Evolutionary conservation across 1,140 invertebrate genomes (phyloP).

Genomic region (Octopus bimaculoides): DNA sequence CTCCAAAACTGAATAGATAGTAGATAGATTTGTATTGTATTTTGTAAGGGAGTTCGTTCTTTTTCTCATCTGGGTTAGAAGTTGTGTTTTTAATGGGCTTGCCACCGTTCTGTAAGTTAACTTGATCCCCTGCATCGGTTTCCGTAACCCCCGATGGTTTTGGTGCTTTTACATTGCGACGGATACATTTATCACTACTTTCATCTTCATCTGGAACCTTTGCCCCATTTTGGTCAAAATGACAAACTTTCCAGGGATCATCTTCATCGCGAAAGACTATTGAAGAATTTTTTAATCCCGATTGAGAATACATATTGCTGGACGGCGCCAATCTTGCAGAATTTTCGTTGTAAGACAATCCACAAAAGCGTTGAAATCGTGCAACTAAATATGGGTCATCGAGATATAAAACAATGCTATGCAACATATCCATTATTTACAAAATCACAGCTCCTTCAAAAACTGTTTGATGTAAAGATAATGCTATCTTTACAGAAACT

Average conservation of each 20-base stretch:
- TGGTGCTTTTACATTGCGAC: neutral
- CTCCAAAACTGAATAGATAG: slow-evolving; percentile 80
- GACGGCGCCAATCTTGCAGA: neutral
- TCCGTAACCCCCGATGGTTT: neutral
- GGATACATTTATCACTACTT: neutral
- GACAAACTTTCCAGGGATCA: neutral
- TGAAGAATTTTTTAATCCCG: neutral
- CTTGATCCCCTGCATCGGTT: neutral
- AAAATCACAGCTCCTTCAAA: no score
- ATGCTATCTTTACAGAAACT: no score
- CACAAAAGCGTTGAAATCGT: slow-evolving; percentile 17
- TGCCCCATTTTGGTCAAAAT: neutral
- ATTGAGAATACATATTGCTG: neutral
- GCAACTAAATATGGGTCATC: slow-evolving; percentile 19
- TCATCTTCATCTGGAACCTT: neutral
- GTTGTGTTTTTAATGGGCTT: neutral
- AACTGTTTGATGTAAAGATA: no score
- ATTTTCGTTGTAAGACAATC: slow-evolving; percentile 3
- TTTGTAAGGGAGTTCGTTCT: slow-evolving; percentile 50
- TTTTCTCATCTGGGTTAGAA: neutral
- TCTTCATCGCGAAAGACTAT: neutral
- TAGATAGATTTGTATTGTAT: slow-evolving; percentile 83
- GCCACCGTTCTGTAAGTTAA: neutral
- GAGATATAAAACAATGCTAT: slow-evolving; percentile 1
- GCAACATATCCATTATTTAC: slow-evolving; percentile 13